A percentile compares a stretch with the other conserved stretches of the same genome.
Conservation (phyloP, 2,113 vertebrate genomes). For the Lanius collurio region DNA sequence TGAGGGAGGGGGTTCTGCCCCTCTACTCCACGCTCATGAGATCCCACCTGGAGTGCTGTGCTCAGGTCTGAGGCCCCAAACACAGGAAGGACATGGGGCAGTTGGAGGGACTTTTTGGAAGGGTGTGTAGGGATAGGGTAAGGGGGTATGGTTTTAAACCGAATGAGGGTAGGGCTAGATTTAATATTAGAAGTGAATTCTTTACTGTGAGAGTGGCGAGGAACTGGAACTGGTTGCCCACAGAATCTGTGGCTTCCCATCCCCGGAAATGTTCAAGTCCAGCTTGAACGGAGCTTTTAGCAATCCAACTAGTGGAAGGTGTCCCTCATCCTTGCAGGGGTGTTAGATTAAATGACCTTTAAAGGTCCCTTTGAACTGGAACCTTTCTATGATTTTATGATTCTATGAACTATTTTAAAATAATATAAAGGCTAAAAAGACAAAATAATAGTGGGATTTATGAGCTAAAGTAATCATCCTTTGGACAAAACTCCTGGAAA, state of each 20-base stretch:
- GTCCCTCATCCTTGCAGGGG: not conserved
- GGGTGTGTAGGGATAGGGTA: not conserved
- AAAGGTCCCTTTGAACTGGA: not conserved
- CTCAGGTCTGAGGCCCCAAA: not conserved
- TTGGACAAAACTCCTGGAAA: not conserved
- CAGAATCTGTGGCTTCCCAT: not conserved
- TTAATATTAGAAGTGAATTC: not conserved
- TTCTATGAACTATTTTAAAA: not conserved
- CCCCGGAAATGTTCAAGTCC: not conserved
- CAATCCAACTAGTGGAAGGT: not conserved
- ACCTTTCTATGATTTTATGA: not conserved
- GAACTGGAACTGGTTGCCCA: not conserved
- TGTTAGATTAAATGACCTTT: not conserved
- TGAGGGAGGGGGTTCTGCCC: not conserved
- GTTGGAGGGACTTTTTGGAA: not conserved
- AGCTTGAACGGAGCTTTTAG: not conserved
- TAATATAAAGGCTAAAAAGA: not conserved
- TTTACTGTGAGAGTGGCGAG: not conserved
- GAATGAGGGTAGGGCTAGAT: not conserved
- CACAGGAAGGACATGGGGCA: not conserved
- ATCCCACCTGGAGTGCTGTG: not conserved
- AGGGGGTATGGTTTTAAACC: not conserved
- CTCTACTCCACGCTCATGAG: not conserved
- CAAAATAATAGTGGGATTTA: not conserved
- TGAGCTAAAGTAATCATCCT: not conserved